Conservation (phyloP, 1,140 invertebrate species). For the Choristoneura fumiferana region DNA sequence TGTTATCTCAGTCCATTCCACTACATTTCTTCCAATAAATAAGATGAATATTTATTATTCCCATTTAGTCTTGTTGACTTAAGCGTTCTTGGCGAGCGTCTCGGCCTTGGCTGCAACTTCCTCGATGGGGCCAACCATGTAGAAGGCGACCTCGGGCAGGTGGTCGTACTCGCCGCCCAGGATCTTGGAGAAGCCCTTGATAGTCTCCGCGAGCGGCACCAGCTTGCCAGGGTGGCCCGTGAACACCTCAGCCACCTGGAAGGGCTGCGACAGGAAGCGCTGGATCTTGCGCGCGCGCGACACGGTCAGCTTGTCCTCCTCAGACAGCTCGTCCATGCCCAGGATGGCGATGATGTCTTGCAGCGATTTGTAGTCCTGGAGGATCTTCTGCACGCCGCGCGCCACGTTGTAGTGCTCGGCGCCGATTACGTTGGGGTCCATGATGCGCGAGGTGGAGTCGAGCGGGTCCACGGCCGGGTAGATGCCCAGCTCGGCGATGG, state of each 20-base stretch:
- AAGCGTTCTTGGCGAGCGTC: slow-evolving; percentile 80
- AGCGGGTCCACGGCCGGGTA: slow-evolving; percentile 92
- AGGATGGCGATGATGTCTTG: slow-evolving; percentile 92
- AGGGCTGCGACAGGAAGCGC: slow-evolving; percentile 90
- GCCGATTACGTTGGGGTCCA: slow-evolving; percentile 90
- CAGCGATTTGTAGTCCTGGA: slow-evolving; percentile 88
- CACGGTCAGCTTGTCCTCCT: slow-evolving; percentile 91
- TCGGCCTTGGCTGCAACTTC: slow-evolving; percentile 96
- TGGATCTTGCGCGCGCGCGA: slow-evolving; percentile 90
- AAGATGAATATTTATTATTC: neutral
- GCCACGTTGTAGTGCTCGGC: slow-evolving; percentile 88
- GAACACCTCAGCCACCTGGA: slow-evolving; percentile 93
- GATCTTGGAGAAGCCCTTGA: slow-evolving; percentile 86
- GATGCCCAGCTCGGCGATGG: slow-evolving; percentile 91
- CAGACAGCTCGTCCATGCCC: slow-evolving; percentile 92
- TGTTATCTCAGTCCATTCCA: slow-evolving; percentile 4
- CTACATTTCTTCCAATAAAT: slow-evolving; percentile 12
- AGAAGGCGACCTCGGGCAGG: slow-evolving; percentile 97
- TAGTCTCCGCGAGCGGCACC: slow-evolving; percentile 91
- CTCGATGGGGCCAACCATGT: slow-evolving; percentile 97
- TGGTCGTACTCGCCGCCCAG: slow-evolving; percentile 93
- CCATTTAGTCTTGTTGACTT: slow-evolving; percentile 1
- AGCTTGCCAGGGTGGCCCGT: slow-evolving; percentile 94
- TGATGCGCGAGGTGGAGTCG: slow-evolving; percentile 89
- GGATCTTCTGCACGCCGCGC: slow-evolving; percentile 88